Evolutionary conservation across 2,797 vertebrate genomes (phyloP).

Genomic region (Rhynchonycteris naso): DNA sequence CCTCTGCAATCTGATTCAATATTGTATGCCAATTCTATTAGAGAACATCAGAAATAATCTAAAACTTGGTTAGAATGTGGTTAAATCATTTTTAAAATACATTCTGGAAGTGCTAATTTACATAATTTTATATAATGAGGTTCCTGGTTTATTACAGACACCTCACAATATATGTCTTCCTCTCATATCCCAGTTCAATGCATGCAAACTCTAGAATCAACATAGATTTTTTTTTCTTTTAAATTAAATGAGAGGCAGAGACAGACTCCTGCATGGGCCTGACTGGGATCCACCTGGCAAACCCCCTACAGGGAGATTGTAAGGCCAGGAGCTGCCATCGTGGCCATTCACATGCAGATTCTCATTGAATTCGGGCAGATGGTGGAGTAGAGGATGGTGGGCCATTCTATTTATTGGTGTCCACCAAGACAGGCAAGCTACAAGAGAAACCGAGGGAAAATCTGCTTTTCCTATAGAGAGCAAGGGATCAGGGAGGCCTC

Average conservation of each 20-base stretch:
- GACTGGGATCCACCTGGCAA: too few relatives aligned
- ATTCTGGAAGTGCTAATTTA: neutral
- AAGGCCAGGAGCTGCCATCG: too few relatives aligned
- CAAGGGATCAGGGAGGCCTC: too few relatives aligned
- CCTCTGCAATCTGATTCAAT: constrained; percentile 14
- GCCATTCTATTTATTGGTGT: too few relatives aligned
- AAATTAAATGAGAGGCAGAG: neutral
- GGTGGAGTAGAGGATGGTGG: too few relatives aligned
- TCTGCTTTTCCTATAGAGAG: too few relatives aligned
- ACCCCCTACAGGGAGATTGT: too few relatives aligned
- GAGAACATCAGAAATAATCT: constrained; percentile 4
- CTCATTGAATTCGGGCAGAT: too few relatives aligned
- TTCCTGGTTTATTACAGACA: neutral
- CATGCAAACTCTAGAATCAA: neutral
- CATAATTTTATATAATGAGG: constrained; percentile 16
- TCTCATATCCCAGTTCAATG: neutral
- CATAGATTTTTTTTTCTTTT: constrained; percentile 1
- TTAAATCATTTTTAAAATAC: constrained; percentile 40
- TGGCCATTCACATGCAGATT: too few relatives aligned
- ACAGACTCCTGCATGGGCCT: too few relatives aligned
- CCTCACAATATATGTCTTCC: neutral
- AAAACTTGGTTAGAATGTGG: constrained; percentile 36
- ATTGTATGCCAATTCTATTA: constrained; percentile 15
- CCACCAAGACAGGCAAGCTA: too few relatives aligned
- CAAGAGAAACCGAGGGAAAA: too few relatives aligned